Evolutionary conservation across 30 jellyfish, hydroid and myxozoan species (phyloP).

Genomic region (Clytia hemisphaerica): DNA sequence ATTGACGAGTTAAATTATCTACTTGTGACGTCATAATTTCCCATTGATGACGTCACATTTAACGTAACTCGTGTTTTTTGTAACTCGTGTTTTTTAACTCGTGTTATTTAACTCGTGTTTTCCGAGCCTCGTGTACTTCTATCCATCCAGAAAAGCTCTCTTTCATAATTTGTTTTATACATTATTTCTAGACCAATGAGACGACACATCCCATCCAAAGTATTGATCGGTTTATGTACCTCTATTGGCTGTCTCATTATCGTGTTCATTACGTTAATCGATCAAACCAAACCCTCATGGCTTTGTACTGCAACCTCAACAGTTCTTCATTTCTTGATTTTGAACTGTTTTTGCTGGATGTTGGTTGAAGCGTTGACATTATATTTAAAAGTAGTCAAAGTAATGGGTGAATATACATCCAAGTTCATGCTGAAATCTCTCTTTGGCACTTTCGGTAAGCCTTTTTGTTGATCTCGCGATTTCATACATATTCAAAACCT

Average conservation of each 20-base stretch:
- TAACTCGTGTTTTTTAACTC: no score
- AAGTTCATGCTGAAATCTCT: neutral
- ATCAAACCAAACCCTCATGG: slow-evolving; percentile 14
- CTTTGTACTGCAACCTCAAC: neutral
- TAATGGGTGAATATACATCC: slow-evolving; percentile 6
- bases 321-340: slow-evolving; percentile 8
- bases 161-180: neutral
- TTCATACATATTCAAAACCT: neutral
- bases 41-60: no score
- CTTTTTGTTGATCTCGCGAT: neutral
- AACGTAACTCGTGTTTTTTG: no score
- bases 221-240: neutral
- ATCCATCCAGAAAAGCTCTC: no score
- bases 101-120: no score
- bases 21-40: no score
- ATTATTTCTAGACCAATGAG: neutral
- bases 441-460: neutral
- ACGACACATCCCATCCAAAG: slow-evolving; percentile 11
- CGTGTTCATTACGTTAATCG: neutral
- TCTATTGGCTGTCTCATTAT: slow-evolving; percentile 6
- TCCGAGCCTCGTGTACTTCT: no score
- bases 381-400: slow-evolving; percentile 8
- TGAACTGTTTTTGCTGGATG: slow-evolving; percentile 8
- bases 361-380: slow-evolving; percentile 3
- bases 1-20: no score